Evolutionary conservation across 2,888 invertebrate genomes (phyloP), one percentile per base, ranked within the genome.

Genomic region (Hemistola chrysoprasaria): DNA sequence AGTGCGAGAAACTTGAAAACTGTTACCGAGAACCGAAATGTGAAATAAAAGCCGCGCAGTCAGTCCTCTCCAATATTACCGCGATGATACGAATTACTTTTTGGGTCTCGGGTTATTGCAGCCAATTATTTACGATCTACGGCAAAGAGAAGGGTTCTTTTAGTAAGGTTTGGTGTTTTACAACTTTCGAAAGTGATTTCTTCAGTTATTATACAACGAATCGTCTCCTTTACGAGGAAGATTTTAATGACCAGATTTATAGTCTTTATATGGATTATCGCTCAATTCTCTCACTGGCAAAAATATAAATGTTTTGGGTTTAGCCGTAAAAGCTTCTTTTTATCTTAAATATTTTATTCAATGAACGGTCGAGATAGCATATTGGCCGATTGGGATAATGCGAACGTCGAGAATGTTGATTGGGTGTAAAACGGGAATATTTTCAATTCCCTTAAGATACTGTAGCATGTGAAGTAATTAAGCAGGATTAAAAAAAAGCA

Each of bases 161-260:
- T 8, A 10, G 31, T 33, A 50, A 66, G 59, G 53, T 65, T 48
- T 49, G 41, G 63, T 63, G 68, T 79, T 80, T 82, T 75, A 80
- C 71, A 60, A 70, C 71, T 74, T 84, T 81, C 71, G 85, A 87
- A 86, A 84, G 83, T 83, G 72, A 78, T 77, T 72, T 75, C 61
- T 57, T 53, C 43, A 40, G 36, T 42, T 59, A 59, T 80, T 79
- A 73, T 67, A 65, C 53, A 79, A 80, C 57, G 43, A 32, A 58
- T 60, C 50, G 50, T 47, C 56, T 65, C 56, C 62, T 76, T 74
- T 74, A 71, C 62, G 69, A 68, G 54, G 63, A 65, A 56, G 65
- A 56, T 56, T 60, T 73, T 77, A 71, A 76, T 71, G 68, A 62
- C 49, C 51, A 59, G 58, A 65, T 61, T 65, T 64, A 64, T 55